Evolutionary conservation across 2,888 invertebrate genomes (phyloP).

Genomic region (Coleophora deauratella): DNA sequence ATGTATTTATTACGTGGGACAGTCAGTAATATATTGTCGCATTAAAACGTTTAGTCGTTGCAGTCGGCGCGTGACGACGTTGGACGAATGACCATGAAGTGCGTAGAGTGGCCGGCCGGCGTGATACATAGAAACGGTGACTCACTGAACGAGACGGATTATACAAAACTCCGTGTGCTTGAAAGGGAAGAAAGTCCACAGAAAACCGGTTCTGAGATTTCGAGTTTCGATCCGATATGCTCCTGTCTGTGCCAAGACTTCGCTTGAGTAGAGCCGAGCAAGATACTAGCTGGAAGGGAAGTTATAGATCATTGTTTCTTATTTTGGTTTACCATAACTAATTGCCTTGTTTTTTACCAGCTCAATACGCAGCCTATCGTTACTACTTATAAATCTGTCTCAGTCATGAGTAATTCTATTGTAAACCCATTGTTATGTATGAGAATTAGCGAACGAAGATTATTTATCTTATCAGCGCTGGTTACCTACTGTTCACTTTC

Average conservation of each 20-base stretch:
- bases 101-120: conserved; percentile 46
- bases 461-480: conserved; percentile 50
- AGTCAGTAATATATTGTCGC: conserved; percentile 66
- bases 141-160: conserved; percentile 57
- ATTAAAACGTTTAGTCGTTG: conserved; percentile 56
- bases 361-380: too few species aligned
- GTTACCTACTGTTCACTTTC: conserved; percentile 59
- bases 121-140: conserved; percentile 69
- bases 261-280: conserved; percentile 44
- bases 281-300: conserved; percentile 16
- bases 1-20: conserved; percentile 55
- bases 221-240: conserved; percentile 73
- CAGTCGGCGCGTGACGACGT: conserved; percentile 67
- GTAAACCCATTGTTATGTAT: background rate
- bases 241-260: conserved; percentile 63
- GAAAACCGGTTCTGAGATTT: conserved; percentile 69
- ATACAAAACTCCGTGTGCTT: conserved; percentile 32
- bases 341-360: too few species aligned
- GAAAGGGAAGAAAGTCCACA: conserved; percentile 49
- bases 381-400: conserved; percentile 13
- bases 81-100: conserved; percentile 71
- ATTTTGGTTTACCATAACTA: conserved; percentile 23
- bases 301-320: conserved; percentile 39
- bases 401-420: conserved; percentile 4
- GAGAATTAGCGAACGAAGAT: conserved; percentile 36